These are phyloP conservation scores for Platycercus adscitus DNA, from an alignment of 2,113 vertebrate species.

Conservation along the genomic window DNA sequence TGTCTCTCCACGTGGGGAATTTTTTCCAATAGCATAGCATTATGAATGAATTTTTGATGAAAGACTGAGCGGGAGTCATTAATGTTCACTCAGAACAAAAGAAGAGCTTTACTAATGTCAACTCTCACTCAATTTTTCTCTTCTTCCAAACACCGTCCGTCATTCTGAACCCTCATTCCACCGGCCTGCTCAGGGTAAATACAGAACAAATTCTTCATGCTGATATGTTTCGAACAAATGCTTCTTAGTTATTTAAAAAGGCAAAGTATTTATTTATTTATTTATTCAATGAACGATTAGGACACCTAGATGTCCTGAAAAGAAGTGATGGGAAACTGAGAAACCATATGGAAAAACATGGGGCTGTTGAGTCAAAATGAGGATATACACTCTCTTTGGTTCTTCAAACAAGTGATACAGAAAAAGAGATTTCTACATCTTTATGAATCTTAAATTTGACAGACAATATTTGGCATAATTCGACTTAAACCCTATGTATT, in stretches of 20 bases:
- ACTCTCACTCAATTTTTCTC: not conserved
- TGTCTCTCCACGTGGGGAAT: not conserved
- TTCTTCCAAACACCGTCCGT: not conserved
- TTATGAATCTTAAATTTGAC: not conserved
- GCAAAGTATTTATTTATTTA: not conserved
- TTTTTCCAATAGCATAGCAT: not conserved
- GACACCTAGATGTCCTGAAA: not conserved
- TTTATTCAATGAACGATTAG: not conserved
- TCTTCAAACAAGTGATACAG: not conserved
- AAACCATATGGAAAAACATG: not conserved
- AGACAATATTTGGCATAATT: not conserved
- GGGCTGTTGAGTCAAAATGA: not conserved
- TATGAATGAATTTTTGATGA: conserved; percentile 15
- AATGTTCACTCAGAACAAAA: not conserved
- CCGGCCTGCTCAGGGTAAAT: not conserved
- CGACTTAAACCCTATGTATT: not conserved
- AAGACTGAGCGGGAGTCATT: not conserved
- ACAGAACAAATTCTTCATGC: not conserved
- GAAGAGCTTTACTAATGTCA: not conserved
- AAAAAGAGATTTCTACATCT: not conserved
- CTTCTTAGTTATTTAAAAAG: not conserved
- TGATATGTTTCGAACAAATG: not conserved
- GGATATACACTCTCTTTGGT: not conserved
- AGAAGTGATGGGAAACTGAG: not conserved
- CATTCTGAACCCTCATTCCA: not conserved